Evolutionary conservation across 2,113 vertebrate species (phyloP), one percentile per base, ranked within the genome.

Genomic region (Corapipo altera): DNA sequence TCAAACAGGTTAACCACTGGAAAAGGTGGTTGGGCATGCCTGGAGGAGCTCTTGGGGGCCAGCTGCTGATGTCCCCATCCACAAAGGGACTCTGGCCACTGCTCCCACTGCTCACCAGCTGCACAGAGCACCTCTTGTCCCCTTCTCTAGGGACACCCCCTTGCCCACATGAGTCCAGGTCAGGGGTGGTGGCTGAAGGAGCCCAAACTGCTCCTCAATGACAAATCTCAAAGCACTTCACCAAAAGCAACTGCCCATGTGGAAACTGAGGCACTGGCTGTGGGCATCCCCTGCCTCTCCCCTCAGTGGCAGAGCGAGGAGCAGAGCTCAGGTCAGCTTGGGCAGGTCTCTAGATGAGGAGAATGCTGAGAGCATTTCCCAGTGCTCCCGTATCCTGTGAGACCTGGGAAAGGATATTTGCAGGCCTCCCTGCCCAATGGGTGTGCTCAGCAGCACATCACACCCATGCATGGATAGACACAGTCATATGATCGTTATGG

Each of bases 381-480:
- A 10, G 21, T n/a, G 43, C 32, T 83, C 20, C 67, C 18, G 15
- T 17, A 12, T 27, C 13, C 9, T 23, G 11, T 0, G 2, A 55
- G 66, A 57, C 21, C 43, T 64, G 12, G 58, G 18, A 37, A 71
- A 30, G n/a, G 37, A 18, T 2, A 1, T 64, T 65, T 48, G n/a
- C 8, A 46, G 11, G 39, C 46, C 57, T 66, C 39, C 14, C 27
- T 81, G 23, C 74, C 13, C 73, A 12, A 0, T 16, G 28, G 51
- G 6, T 48, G 26, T 39, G 46, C 51, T 73, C 41, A 37, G 37
- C 27, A 55, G 62, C 11, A 4, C 49, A 13, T 70, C 15, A 1
- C 55, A 30, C 2, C 3, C 0, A 2, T 12, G 32, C 7, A 0
- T 4, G 59, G 58, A 65, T 15, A 30, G 59, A 16, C 57, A 28